These are phyloP conservation scores for Hyperoodon ampullatus DNA, from an alignment of 2,113 vertebrate genomes.

Conservation along the genomic window DNA sequence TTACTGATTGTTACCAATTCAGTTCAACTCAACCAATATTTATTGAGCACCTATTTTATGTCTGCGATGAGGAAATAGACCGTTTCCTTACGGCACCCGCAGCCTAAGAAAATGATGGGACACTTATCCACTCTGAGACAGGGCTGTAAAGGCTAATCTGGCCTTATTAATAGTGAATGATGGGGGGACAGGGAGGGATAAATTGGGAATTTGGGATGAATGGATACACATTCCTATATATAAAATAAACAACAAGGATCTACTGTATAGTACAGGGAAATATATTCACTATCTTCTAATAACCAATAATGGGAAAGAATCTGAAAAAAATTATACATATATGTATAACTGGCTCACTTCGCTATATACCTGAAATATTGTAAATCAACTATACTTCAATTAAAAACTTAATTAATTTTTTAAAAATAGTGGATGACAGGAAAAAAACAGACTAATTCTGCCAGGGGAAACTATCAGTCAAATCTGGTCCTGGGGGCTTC, in stretches of 20 bases:
- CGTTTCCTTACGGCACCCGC: neutral
- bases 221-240: no score
- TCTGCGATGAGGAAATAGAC: neutral
- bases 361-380: accelerated
- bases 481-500: neutral
- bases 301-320: neutral
- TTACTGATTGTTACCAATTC: neutral
- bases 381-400: no score
- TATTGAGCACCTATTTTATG: neutral
- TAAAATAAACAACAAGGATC: neutral
- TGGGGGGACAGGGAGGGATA: no score
- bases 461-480: neutral
- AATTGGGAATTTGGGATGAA: neutral
- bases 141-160: neutral
- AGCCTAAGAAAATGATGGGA: neutral
- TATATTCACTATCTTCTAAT: neutral
- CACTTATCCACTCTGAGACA: neutral
- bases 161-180: neutral
- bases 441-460: neutral
- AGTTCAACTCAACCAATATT: neutral
- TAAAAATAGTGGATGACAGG: neutral
- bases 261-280: neutral
- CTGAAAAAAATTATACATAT: neutral
- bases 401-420: no score
- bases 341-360: neutral